These are phyloP conservation scores for Glyphotaelius pellucidus DNA, from an alignment of 2,888 invertebrate species.

Conservation along the genomic window DNA sequence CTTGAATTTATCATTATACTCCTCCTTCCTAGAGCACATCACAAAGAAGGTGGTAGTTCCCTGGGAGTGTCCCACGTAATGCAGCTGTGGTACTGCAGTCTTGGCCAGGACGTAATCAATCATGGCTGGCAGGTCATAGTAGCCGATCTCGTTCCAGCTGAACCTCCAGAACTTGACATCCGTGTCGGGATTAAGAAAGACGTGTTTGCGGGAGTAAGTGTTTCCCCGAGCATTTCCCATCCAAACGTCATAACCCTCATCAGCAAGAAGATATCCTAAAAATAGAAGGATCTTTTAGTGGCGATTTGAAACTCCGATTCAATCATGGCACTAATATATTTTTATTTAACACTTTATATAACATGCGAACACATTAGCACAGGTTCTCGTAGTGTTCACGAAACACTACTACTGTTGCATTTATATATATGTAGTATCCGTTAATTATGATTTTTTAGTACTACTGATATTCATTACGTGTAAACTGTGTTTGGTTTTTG, in stretches of 20 bases:
- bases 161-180: conserved; percentile 80
- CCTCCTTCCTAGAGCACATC: conserved; percentile 76
- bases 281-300: not conserved
- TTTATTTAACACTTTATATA: no score
- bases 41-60: conserved; percentile 80
- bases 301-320: no score
- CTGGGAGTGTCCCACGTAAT: conserved; percentile 90
- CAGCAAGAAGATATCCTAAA: conserved; percentile 78
- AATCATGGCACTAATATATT: no score
- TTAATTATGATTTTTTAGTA: no score
- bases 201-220: conserved; percentile 80
- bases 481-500: no score
- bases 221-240: conserved; percentile 89
- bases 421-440: no score
- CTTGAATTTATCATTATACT: conserved; percentile 78
- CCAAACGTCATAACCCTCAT: conserved; percentile 88
- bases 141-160: conserved; percentile 91
- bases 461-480: no score
- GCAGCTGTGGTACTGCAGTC: conserved; percentile 80
- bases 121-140: conserved; percentile 87
- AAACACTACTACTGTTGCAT: no score
- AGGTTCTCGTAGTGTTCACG: no score
- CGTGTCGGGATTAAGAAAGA: conserved; percentile 72
- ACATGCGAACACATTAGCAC: no score
- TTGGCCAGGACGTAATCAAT: conserved; percentile 83